Base-by-base conservation (phyloP, 2,888 invertebrate genomes). In the Alloplasta piceator region DNA sequence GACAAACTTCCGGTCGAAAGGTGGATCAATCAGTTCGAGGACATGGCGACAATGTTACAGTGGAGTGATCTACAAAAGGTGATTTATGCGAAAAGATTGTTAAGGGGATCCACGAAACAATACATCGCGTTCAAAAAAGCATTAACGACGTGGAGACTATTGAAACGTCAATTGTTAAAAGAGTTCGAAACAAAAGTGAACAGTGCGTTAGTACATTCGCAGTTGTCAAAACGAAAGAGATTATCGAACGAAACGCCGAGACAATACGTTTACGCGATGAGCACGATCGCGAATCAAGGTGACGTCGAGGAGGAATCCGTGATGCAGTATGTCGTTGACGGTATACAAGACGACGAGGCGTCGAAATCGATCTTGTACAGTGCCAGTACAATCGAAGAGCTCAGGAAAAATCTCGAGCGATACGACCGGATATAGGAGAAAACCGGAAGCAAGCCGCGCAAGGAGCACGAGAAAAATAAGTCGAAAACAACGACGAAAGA, bases 21-120 rank as follows among this genome's bases (percentile, higher is more conserved):
- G n/a, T 86, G 82, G 83, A 16, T 85, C 0, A n/a, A 46, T 0
- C 73, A 83, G 4, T 83, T 85, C n/a, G 85, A 86, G 38, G 84
- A 86, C 55, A 83, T 71, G 1, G 70, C 82, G 2, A 60, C 55
- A 36, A 10, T 86, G 6, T 82, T 83, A 38, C 2, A 46, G 2
- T 85, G 82, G 84, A 61, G 26, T 0, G 78, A 86, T 9, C 26
- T 70, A 1, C 83, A 85, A 16, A 82, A 77, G 43, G 78, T 85
- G 0, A 73, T 85, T 1, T 84, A 84, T 12, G 80, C 82, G 0
- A 84, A 82, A 48, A 72, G 70, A 56, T 43, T 83, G 26, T 43
- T 84, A 6, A n/a, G 50, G 3, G 84, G 84, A 36, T 80, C 83
- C 0, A 82, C 85, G 4, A 84, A 84, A 46, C 26, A 85, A 9